phyloP scores from a whole-genome alignment of 2,797 vertebrate species.

The Kryptopterus vitreolus region DNA sequence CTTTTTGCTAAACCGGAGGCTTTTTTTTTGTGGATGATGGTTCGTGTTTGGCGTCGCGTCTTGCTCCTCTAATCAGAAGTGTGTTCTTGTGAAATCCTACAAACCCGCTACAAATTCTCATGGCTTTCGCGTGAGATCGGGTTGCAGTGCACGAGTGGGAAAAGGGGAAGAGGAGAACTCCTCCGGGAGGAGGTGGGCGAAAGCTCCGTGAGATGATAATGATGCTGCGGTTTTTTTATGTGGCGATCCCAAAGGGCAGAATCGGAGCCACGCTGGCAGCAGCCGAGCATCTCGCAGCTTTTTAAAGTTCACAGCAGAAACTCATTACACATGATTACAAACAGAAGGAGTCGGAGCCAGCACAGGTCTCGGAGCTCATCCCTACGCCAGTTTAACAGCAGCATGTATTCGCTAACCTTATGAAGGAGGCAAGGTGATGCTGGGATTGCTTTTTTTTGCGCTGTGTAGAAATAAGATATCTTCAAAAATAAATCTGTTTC shows the following conservation, averaged over 20 bases:
- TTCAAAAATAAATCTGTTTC: not conserved
- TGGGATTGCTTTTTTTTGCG: not conserved
- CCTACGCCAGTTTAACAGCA: slow-evolving; percentile 27
- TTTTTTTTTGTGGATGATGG: not conserved
- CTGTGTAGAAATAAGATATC: not conserved
- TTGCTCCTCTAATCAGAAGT: slow-evolving; percentile 2
- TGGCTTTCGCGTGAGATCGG: slow-evolving; percentile 19
- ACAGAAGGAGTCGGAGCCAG: slow-evolving; percentile 33
- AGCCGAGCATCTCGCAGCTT: slow-evolving; percentile 51
- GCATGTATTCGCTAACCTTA: not conserved
- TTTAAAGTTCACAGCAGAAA: slow-evolving; percentile 51
- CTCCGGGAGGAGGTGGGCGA: slow-evolving; percentile 38
- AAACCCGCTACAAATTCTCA: slow-evolving; percentile 13
- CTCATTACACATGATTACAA: slow-evolving; percentile 56
- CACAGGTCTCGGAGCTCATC: slow-evolving; percentile 31
- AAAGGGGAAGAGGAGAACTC: slow-evolving; percentile 24
- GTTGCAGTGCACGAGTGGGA: slow-evolving; percentile 26
- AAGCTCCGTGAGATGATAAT: slow-evolving; percentile 50
- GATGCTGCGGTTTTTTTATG: slow-evolving; percentile 51
- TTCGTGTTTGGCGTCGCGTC: not conserved
- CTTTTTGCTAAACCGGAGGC: not conserved
- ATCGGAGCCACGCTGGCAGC: slow-evolving; percentile 54
- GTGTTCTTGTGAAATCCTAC: slow-evolving; percentile 1
- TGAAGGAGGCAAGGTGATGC: not conserved
- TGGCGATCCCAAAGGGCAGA: slow-evolving; percentile 48